Percentiles rank a stretch among this genome's conserved stretches.
Evolutionary conservation across 2,888 invertebrate genomes (phyloP).

Genomic region (Branchipolynoe longqiensis): DNA sequence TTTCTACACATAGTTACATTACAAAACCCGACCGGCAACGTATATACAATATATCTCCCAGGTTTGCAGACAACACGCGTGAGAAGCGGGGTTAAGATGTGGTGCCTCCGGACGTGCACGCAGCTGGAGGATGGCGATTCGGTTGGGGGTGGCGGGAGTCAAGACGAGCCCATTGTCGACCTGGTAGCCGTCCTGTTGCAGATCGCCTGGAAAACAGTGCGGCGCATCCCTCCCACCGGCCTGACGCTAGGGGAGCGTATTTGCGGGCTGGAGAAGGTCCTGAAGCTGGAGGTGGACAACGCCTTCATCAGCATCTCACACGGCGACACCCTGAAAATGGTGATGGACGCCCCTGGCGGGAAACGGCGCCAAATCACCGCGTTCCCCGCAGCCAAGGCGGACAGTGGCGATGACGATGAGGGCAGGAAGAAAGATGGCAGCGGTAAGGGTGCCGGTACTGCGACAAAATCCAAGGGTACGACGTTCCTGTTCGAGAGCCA

Average conservation of each 20-base stretch:
- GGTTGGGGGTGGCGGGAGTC: background rate
- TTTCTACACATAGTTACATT: too few species aligned
- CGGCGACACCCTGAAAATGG: constrained; percentile 32
- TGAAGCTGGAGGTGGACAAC: constrained; percentile 21
- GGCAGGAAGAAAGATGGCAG: too few species aligned
- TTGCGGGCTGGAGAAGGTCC: constrained; percentile 18
- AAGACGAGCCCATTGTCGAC: constrained; percentile 39
- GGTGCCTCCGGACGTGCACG: constrained; percentile 29
- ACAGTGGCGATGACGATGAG: background rate
- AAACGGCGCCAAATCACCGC: too few species aligned
- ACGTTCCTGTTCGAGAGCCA: constrained; percentile 44
- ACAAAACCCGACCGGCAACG: too few species aligned
- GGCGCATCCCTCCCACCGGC: background rate
- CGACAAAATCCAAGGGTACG: too few species aligned
- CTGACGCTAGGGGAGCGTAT: constrained; percentile 17
- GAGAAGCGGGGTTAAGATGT: too few species aligned
- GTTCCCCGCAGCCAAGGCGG: background rate
- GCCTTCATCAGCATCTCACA: constrained; percentile 2
- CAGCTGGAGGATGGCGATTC: background rate
- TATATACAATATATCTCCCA: too few species aligned
- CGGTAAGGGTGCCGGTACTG: too few species aligned
- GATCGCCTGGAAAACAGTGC: constrained; percentile 3
- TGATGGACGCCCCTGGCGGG: background rate
- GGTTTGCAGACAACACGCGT: too few species aligned
- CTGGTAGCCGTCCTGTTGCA: background rate